phyloP scores from a whole-genome alignment of 92 coral and sea anemone species.

The Virgularia gustaviana region DNA sequence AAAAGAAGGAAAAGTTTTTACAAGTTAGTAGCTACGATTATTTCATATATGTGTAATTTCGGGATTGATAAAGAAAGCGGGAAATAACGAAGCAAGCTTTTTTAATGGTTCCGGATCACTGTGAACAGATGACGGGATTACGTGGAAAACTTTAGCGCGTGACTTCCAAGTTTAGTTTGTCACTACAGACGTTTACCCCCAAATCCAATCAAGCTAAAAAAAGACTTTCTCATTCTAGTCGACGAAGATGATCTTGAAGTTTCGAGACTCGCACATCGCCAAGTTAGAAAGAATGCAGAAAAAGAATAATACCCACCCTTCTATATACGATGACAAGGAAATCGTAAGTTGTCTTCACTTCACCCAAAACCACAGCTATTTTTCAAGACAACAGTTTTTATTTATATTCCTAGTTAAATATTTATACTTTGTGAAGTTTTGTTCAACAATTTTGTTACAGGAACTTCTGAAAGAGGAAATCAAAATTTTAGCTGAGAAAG shows the following conservation, averaged over 20 bases:
- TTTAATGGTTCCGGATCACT: too few species aligned
- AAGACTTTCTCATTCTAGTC: slow-evolving; percentile 63
- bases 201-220: too few species aligned
- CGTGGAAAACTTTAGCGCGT: too few species aligned
- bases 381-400: too few species aligned
- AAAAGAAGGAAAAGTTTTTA: slow-evolving; percentile 88
- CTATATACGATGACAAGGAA: slow-evolving; percentile 75
- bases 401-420: neutral
- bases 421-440: slow-evolving; percentile 52
- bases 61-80: neutral
- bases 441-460: slow-evolving; percentile 28
- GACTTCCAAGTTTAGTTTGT: too few species aligned
- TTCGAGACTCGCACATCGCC: slow-evolving; percentile 87
- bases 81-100: too few species aligned
- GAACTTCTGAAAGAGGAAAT: slow-evolving; percentile 90
- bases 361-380: too few species aligned
- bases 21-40: slow-evolving; percentile 67
- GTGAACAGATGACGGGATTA: too few species aligned
- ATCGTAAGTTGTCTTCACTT: slow-evolving; percentile 57
- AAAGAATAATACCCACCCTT: slow-evolving; percentile 64
- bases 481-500: slow-evolving; percentile 71
- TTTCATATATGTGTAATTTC: neutral
- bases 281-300: slow-evolving; percentile 77
- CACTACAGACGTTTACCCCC: too few species aligned
- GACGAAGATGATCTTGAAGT: slow-evolving; percentile 94